These are phyloP conservation scores for Zaprionus lineosus DNA, from an alignment of 2,888 invertebrate species.

Conservation along the genomic window DNA sequence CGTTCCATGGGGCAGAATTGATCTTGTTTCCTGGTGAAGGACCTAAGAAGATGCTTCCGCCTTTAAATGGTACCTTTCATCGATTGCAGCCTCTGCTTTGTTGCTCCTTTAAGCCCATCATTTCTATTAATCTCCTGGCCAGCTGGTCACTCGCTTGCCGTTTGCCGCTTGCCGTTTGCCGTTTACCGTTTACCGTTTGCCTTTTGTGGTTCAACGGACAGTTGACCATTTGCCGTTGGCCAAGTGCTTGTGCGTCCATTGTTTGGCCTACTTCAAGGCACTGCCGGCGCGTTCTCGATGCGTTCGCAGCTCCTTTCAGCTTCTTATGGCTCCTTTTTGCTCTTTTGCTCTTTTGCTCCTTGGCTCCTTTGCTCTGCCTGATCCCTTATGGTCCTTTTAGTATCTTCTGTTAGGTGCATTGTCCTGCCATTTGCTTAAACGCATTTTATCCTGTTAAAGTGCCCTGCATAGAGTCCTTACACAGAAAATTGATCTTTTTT, in stretches of 20 bases:
- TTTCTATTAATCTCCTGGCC: constrained; percentile 45
- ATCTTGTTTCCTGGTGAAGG: not conserved
- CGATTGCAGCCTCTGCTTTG: constrained; percentile 22
- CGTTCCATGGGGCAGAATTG: not conserved
- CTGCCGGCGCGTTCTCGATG: constrained; percentile 37
- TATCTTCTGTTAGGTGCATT: no score
- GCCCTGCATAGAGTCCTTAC: constrained; percentile 32
- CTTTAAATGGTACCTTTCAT: constrained; percentile 22
- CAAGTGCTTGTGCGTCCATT: constrained; percentile 39
- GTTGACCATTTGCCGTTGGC: constrained; percentile 66
- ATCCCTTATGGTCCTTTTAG: no score
- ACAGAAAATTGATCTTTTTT: constrained; percentile 69
- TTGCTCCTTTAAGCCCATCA: constrained; percentile 33
- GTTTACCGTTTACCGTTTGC: constrained; percentile 52
- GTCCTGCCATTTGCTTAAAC: constrained; percentile 71
- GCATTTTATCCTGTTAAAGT: constrained; percentile 75
- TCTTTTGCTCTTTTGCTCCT: constrained; percentile 32
- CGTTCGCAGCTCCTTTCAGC: constrained; percentile 18
- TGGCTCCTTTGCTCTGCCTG: no score
- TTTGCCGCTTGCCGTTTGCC: constrained; percentile 68
- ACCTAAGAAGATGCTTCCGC: constrained; percentile 56
- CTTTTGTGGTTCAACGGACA: constrained; percentile 63
- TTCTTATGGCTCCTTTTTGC: constrained; percentile 1
- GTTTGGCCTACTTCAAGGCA: constrained; percentile 61
- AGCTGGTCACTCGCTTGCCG: constrained; percentile 39